phyloP scores from a whole-genome alignment of 2,113 vertebrate genomes.

The Chrysemys picta region DNA sequence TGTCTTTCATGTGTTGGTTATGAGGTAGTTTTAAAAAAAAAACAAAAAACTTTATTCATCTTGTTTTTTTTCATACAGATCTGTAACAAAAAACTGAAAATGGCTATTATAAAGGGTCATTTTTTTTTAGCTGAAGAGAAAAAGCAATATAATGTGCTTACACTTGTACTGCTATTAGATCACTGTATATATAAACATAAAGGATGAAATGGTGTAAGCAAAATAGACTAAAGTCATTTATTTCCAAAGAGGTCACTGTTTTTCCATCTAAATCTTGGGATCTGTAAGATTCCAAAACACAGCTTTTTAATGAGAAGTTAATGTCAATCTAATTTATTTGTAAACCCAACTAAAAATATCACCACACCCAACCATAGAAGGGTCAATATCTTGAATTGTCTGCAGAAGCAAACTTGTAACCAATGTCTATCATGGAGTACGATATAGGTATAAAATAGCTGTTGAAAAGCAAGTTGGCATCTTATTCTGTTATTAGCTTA shows the following conservation, averaged over 20 bases:
- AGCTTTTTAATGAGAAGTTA: background rate
- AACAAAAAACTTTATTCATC: background rate
- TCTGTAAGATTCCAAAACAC: background rate
- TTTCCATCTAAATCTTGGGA: background rate
- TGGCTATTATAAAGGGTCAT: background rate
- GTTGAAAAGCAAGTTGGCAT: background rate
- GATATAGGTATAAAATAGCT: rapidly evolving
- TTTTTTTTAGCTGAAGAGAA: background rate
- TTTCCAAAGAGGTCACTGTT: background rate
- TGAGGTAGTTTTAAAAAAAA: background rate
- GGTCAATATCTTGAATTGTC: background rate
- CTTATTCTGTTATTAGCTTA: background rate
- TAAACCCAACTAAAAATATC: background rate
- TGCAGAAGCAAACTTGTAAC: background rate
- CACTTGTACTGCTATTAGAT: background rate
- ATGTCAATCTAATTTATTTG: background rate
- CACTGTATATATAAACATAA: background rate
- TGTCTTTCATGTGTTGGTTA: background rate
- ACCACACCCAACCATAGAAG: background rate
- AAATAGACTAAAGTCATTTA: background rate
- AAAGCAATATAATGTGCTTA: background rate
- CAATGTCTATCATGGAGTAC: background rate
- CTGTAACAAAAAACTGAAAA: background rate
- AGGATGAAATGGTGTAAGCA: background rate
- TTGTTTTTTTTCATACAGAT: too few species aligned